phyloP scores from a whole-genome alignment of 2,888 invertebrate species.

The Anoncus sp. region DNA sequence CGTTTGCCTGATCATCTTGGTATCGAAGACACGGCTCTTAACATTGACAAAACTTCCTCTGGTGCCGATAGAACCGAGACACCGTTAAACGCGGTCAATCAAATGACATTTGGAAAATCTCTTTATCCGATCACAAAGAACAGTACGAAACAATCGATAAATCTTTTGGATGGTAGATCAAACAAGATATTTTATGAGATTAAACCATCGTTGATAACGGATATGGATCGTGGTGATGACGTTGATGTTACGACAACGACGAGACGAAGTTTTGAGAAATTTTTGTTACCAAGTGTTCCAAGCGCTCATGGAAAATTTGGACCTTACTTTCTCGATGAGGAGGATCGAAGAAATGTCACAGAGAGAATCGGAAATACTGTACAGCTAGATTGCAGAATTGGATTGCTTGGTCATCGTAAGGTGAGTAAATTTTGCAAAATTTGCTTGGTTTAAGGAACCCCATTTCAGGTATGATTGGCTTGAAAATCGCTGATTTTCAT shows the following conservation, averaged over 20 bases:
- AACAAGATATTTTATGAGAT: constrained; percentile 79
- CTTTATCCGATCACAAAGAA: constrained; percentile 60
- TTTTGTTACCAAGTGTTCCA: constrained; percentile 76
- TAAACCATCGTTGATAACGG: constrained; percentile 77
- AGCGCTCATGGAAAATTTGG: constrained; percentile 82
- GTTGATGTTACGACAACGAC: constrained; percentile 53
- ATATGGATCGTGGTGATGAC: constrained; percentile 67
- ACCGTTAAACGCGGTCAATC: constrained; percentile 28
- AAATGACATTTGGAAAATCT: constrained; percentile 39
- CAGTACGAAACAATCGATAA: constrained; percentile 69
- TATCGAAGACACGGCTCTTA: constrained; percentile 10
- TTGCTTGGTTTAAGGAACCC: too few species aligned
- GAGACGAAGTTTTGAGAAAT: constrained; percentile 58
- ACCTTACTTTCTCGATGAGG: constrained; percentile 87
- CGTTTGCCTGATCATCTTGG: constrained; percentile 13
- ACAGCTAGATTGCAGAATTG: constrained; percentile 86
- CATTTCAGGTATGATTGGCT: too few species aligned
- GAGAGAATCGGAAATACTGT: constrained; percentile 86
- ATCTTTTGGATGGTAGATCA: constrained; percentile 71
- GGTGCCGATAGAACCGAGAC: neutral
- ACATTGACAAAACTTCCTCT: constrained; percentile 1
- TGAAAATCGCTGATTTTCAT: too few species aligned
- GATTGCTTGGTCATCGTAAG: constrained; percentile 86
- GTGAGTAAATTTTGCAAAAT: constrained; percentile 82
- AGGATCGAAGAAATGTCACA: constrained; percentile 85